Conservation (phyloP, 2,797 vertebrate species). For the Micropoecilia bifurca region DNA sequence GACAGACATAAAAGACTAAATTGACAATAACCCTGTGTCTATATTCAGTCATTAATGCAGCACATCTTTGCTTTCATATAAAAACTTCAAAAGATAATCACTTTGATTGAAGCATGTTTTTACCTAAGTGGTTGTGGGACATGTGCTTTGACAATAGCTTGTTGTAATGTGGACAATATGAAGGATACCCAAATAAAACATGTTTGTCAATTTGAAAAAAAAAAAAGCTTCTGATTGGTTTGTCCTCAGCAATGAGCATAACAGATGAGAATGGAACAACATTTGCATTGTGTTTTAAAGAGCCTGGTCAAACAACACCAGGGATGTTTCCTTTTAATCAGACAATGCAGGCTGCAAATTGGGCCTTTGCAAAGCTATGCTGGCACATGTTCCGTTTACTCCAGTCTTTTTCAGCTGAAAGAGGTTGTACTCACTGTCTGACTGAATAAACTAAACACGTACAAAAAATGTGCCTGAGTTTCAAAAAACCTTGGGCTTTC, state of each 20-base stretch:
- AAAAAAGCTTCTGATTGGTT: conserved; percentile 1
- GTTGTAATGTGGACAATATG: neutral
- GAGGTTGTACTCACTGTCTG: neutral
- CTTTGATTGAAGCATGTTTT: neutral
- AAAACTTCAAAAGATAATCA: neutral
- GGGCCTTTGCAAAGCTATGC: conserved; percentile 9
- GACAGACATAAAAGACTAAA: neutral
- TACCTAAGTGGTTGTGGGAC: neutral
- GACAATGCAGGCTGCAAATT: conserved; percentile 1
- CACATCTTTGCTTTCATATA: neutral
- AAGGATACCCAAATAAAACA: neutral
- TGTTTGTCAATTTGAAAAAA: conserved; percentile 1
- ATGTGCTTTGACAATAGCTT: neutral
- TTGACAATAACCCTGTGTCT: neutral
- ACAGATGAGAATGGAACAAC: conserved; percentile 6
- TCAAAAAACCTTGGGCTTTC: too few species aligned
- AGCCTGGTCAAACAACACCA: conserved; percentile 5
- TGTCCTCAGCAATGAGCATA: conserved; percentile 5
- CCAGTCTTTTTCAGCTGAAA: conserved; percentile 6
- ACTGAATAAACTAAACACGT: neutral
- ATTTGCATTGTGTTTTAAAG: conserved; percentile 14
- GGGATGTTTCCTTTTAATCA: conserved; percentile 14
- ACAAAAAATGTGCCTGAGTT: neutral
- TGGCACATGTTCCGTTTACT: neutral
- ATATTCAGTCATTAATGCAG: neutral